These are phyloP conservation scores for Diaphora mendica DNA, from an alignment of 2,888 invertebrate genomes.

Conservation along the genomic window DNA sequence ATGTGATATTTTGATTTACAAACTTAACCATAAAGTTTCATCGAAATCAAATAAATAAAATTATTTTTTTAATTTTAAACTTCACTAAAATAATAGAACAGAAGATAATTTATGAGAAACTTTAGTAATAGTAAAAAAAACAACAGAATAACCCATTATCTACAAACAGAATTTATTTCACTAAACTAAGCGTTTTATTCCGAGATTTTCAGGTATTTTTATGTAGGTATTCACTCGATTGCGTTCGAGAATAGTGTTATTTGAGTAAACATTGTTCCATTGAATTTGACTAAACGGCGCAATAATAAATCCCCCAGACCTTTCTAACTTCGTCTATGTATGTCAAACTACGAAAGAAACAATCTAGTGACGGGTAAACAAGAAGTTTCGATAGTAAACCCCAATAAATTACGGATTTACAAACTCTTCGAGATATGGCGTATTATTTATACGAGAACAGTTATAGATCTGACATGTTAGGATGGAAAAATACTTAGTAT, in stretches of 20 bases:
- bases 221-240: background rate
- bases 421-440: constrained; percentile 17
- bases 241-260: background rate
- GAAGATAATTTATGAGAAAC: too few relatives aligned
- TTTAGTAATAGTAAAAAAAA: too few relatives aligned
- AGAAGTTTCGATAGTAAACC: constrained; percentile 20
- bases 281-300: background rate
- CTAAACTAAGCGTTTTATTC: background rate
- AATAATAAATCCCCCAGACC: constrained; percentile 6
- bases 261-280: background rate
- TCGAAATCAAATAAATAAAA: too few relatives aligned
- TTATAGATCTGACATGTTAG: constrained; percentile 15
- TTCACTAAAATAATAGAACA: too few relatives aligned
- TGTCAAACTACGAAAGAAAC: constrained; percentile 26
- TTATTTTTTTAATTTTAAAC: too few relatives aligned
- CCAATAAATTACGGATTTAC: constrained; percentile 33
- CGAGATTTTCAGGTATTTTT: background rate
- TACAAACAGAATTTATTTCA: background rate
- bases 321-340: background rate
- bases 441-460: constrained; percentile 17
- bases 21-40: too few relatives aligned
- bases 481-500: constrained; percentile 9
- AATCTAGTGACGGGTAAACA: constrained; percentile 24
- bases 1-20: too few relatives aligned
- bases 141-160: background rate